phyloP scores from a whole-genome alignment of 2,113 vertebrate genomes.

The Varanus salvator region DNA sequence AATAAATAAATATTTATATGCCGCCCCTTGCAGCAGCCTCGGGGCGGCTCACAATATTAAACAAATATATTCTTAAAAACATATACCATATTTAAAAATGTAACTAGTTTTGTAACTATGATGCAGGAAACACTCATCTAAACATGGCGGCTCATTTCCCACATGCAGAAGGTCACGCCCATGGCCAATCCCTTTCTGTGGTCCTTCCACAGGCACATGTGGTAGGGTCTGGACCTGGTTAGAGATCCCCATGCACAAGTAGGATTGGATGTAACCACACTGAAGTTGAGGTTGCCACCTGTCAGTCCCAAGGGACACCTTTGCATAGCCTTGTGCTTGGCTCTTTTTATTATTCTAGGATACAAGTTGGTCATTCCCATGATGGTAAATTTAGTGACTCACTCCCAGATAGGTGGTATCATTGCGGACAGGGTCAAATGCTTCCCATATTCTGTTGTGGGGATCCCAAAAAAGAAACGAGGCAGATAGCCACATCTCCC shows the following conservation, averaged over 20 bases:
- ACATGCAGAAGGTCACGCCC: too few species aligned
- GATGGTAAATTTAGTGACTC: not conserved
- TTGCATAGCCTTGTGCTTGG: not conserved
- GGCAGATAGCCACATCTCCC: not conserved
- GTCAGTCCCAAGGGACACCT: not conserved
- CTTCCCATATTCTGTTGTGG: too few species aligned
- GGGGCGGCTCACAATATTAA: too few species aligned
- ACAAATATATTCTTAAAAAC: too few species aligned
- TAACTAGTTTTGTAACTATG: not conserved
- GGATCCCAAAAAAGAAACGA: not conserved
- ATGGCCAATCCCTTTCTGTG: not conserved
- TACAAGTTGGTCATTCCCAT: not conserved
- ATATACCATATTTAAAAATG: too few species aligned
- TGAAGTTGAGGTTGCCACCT: not conserved
- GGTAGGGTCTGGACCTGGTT: not conserved
- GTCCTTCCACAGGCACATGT: too few species aligned
- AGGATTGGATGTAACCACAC: too few species aligned
- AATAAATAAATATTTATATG: too few species aligned
- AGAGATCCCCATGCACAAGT: not conserved
- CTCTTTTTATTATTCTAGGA: not conserved
- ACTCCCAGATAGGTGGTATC: not conserved
- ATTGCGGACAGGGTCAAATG: not conserved
- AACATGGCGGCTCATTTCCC: not conserved
- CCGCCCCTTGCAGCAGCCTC: too few species aligned
- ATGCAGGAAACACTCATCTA: not conserved